Conservation (phyloP, 2,888 invertebrate species). For the Dilophus febrilis region DNA sequence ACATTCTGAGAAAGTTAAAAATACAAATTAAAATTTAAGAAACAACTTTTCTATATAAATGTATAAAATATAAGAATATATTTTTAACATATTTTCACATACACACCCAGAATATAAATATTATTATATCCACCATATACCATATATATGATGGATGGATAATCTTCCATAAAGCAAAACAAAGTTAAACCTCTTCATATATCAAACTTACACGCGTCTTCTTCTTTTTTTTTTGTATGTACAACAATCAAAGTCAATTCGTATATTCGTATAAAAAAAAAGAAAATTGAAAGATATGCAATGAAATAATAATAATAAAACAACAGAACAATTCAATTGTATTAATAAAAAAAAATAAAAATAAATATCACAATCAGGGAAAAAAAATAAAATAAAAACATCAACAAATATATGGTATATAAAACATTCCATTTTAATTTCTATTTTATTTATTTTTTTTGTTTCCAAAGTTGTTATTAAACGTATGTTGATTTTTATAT, state of each 20-base stretch:
- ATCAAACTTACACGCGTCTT: no score
- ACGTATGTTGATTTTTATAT: background rate
- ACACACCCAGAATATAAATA: background rate
- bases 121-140: background rate
- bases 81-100: background rate
- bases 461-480: background rate
- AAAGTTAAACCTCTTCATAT: no score
- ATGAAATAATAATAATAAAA: background rate
- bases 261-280: no score
- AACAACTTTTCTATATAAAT: no score
- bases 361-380: background rate
- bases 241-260: no score
- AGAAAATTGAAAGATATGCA: no score
- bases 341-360: background rate
- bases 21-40: no score
- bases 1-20: no score
- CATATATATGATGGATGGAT: no score
- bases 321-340: background rate
- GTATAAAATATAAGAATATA: no score
- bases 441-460: background rate
- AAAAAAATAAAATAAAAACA: background rate
- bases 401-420: background rate
- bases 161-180: no score
- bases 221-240: no score
- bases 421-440: background rate